Percentiles rank a stretch among this genome's conserved stretches.
These are phyloP conservation scores for Gallinago solitaria DNA, from an alignment of 2,797 vertebrate species.

Conservation along the genomic window DNA sequence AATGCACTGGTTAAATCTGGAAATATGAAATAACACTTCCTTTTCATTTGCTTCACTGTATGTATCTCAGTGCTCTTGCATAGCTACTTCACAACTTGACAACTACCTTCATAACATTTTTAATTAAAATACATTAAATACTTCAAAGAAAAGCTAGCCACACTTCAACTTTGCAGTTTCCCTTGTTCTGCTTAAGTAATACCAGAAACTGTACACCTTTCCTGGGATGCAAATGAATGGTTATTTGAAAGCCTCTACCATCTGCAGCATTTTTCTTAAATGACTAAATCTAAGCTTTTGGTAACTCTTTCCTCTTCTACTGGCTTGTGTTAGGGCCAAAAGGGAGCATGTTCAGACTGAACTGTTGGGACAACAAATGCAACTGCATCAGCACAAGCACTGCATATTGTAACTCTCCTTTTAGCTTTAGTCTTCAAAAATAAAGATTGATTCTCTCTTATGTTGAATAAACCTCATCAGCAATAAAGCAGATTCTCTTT, in stretches of 20 bases:
- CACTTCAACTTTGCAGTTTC: not conserved
- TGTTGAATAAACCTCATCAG: not conserved
- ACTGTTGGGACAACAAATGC: not conserved
- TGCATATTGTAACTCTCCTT: not conserved
- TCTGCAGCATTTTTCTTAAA: not conserved
- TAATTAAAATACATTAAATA: slow-evolving; percentile 8
- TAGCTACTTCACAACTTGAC: not conserved
- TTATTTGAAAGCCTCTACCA: not conserved
- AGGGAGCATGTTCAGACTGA: not conserved
- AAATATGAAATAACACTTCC: not conserved
- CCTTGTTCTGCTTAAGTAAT: not conserved
- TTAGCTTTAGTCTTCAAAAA: not conserved
- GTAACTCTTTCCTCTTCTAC: not conserved
- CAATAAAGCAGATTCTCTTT: not conserved
- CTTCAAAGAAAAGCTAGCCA: not conserved
- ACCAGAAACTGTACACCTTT: not conserved
- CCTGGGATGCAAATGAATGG: not conserved
- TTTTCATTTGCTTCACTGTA: not conserved
- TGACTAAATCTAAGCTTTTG: not conserved
- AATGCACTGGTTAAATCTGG: not conserved
- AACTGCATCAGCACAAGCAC: not conserved
- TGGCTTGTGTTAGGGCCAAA: not conserved
- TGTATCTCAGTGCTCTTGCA: not conserved
- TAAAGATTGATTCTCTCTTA: not conserved
- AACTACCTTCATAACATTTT: not conserved